Conservation (phyloP, 2,113 vertebrate species). For the Empidonax traillii region DNA sequence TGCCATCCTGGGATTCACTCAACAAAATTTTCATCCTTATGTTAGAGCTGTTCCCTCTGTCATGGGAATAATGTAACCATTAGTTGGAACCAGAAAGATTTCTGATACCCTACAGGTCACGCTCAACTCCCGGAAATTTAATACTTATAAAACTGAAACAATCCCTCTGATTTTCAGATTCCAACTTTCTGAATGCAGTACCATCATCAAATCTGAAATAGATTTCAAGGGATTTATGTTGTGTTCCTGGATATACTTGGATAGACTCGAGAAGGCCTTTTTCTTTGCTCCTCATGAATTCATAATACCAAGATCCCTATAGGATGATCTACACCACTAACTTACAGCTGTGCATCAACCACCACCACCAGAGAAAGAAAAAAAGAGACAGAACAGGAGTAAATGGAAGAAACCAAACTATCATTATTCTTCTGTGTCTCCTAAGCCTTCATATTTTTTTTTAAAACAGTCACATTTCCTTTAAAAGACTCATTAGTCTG, state of each 20-base stretch:
- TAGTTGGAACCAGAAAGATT: background rate
- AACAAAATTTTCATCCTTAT: background rate
- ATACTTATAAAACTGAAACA: background rate
- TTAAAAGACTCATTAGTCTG: background rate
- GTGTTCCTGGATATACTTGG: background rate
- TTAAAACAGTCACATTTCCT: background rate
- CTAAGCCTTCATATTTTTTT: background rate
- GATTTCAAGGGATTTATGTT: background rate
- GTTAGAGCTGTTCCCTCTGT: background rate
- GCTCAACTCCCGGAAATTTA: background rate
- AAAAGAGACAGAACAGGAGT: accelerated
- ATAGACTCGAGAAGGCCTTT: background rate
- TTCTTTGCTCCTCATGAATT: background rate
- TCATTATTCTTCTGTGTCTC: background rate
- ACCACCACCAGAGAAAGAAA: background rate
- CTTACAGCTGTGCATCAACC: background rate
- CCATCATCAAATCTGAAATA: background rate
- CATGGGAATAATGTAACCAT: background rate
- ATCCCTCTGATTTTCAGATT: background rate
- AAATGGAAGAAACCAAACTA: background rate
- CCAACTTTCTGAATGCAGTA: background rate
- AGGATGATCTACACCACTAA: background rate
- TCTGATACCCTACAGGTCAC: background rate
- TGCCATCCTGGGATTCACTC: background rate
- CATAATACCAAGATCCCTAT: background rate